Percentiles rank a stretch among this genome's conserved stretches.
Evolutionary conservation across 2,797 vertebrate species (phyloP).

Genomic region (Tauraco hartlaubi): DNA sequence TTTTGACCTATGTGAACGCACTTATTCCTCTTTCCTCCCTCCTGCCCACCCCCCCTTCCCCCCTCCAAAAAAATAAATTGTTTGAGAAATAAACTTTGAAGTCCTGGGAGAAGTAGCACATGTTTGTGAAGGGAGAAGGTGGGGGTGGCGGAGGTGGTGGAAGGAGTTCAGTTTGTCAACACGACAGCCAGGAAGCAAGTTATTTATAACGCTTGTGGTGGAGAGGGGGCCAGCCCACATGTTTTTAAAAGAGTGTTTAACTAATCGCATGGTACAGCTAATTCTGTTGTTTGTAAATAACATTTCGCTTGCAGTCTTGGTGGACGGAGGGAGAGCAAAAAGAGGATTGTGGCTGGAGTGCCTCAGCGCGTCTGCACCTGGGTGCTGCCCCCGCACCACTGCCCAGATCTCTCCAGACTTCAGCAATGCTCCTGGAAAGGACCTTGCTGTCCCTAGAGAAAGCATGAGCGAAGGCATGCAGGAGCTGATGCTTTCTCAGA

Average conservation of each 20-base stretch:
- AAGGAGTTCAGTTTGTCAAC: slow-evolving; percentile 68
- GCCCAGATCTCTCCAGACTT: not conserved
- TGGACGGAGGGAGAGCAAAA: not conserved
- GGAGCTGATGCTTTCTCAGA: not conserved
- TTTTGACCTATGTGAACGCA: not conserved
- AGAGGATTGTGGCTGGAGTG: too few relatives aligned
- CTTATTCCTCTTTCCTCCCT: not conserved
- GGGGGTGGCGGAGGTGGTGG: slow-evolving; percentile 44
- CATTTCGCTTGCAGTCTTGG: not conserved
- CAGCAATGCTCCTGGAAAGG: not conserved
- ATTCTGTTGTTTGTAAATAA: slow-evolving; percentile 29
- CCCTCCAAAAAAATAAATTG: not conserved
- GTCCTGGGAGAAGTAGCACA: not conserved
- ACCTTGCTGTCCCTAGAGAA: not conserved
- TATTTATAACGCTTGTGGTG: slow-evolving; percentile 42
- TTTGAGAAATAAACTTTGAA: slow-evolving; percentile 19
- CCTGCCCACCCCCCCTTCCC: not conserved
- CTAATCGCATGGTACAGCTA: not conserved
- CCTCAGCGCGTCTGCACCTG: rapidly evolving
- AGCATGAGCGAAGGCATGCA: rapidly evolving
- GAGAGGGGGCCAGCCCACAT: slow-evolving; percentile 28
- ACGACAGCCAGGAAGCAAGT: slow-evolving; percentile 43
- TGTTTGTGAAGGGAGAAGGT: slow-evolving; percentile 34
- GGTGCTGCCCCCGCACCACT: not conserved
- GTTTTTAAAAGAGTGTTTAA: slow-evolving; percentile 13